These are phyloP conservation scores for Hormaphis cornu DNA, from an alignment of 1,140 invertebrate genomes.

Conservation along the genomic window DNA sequence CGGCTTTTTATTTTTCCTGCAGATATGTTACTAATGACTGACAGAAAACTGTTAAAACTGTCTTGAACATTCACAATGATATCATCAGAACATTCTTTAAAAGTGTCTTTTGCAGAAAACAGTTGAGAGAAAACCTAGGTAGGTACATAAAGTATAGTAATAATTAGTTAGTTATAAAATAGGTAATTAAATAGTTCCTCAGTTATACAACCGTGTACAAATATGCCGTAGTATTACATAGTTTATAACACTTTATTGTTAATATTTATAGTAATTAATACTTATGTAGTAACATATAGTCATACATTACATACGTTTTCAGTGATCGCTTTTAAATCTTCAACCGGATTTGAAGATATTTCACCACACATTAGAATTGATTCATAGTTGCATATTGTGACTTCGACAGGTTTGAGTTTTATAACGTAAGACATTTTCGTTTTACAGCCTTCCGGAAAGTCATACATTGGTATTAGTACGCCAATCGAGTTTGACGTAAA, in stretches of 20 bases:
- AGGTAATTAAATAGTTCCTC: too few relatives aligned
- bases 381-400: slow-evolving; percentile 40
- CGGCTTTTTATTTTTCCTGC: neutral
- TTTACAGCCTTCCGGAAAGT: neutral
- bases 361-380: slow-evolving; percentile 65
- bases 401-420: slow-evolving; percentile 42
- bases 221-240: too few relatives aligned
- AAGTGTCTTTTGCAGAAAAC: neutral
- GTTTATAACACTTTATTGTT: neutral
- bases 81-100: neutral
- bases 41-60: neutral
- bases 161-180: too few relatives aligned
- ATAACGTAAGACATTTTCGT: neutral
- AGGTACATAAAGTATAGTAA: neutral
- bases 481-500: neutral
- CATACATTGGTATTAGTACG: neutral
- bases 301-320: slow-evolving; percentile 54
- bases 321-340: slow-evolving; percentile 64
- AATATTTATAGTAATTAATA: neutral
- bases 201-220: too few relatives aligned
- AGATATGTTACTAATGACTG: neutral
- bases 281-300: too few relatives aligned
- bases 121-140: neutral
- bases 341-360: slow-evolving; percentile 63
- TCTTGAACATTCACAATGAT: slow-evolving; percentile 12